Evolutionary conservation across 1,140 invertebrate species (phyloP).

Genomic region (Trissolcus basalis): DNA sequence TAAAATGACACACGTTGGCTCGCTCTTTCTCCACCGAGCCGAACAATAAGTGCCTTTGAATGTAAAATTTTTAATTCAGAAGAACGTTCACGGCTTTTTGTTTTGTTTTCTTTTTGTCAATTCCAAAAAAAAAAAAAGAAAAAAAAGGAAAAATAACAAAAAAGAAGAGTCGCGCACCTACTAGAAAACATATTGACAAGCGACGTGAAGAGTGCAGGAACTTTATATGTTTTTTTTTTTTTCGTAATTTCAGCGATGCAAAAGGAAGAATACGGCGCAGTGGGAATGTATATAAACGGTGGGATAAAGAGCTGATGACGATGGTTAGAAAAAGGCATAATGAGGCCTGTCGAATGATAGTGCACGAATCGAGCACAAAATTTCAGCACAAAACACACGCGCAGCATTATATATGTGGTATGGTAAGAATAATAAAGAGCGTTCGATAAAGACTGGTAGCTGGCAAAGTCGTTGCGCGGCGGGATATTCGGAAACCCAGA

Average conservation of each 20-base stretch:
- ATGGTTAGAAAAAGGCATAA: slow-evolving; percentile 61
- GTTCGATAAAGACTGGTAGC: slow-evolving; percentile 72
- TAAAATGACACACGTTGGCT: slow-evolving; percentile 33
- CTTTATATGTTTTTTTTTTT: too few species aligned
- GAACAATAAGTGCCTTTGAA: too few species aligned
- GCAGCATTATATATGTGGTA: slow-evolving; percentile 39
- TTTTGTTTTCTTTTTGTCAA: too few species aligned
- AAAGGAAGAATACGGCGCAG: slow-evolving; percentile 38
- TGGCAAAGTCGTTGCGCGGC: slow-evolving; percentile 59
- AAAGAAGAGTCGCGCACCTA: too few species aligned
- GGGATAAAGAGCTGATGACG: slow-evolving; percentile 62
- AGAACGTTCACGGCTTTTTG: too few species aligned
- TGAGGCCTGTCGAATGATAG: slow-evolving; percentile 65
- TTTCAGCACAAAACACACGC: slow-evolving; percentile 27
- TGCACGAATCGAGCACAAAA: slow-evolving; percentile 51
- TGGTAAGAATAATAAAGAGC: slow-evolving; percentile 57
- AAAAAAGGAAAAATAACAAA: too few species aligned
- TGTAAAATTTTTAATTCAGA: too few species aligned
- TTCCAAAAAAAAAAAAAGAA: too few species aligned
- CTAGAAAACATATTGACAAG: too few species aligned
- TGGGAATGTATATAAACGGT: slow-evolving; percentile 34
- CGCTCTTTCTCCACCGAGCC: slow-evolving; percentile 18
- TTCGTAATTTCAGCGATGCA: slow-evolving; percentile 66
- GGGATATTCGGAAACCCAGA: slow-evolving; percentile 69
- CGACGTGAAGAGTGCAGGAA: too few species aligned